A percentile compares a stretch with the other conserved stretches of the same genome.
Conservation (phyloP, 1,140 invertebrate genomes). For the Drosophila parvula region DNA sequence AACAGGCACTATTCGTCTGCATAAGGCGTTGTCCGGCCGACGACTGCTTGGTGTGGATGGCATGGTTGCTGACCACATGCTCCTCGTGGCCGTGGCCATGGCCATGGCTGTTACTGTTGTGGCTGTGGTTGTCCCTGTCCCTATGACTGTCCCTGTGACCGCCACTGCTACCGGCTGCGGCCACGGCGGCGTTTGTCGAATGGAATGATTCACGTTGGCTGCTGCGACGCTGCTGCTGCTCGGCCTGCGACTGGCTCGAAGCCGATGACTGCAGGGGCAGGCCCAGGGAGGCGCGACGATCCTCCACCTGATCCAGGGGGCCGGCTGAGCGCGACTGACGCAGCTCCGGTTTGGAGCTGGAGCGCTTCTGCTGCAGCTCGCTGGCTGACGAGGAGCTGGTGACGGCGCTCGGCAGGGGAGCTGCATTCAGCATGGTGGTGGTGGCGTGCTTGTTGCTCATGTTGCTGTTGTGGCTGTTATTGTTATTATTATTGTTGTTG, state of each 20-base stretch:
- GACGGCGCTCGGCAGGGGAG: constrained; percentile 31
- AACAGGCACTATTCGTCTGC: constrained; percentile 78
- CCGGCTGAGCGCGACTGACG: constrained; percentile 66
- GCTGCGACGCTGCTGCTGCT: constrained; percentile 66
- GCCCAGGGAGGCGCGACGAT: constrained; percentile 65
- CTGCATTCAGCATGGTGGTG: constrained; percentile 67
- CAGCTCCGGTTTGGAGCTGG: constrained; percentile 69
- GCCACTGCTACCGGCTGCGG: constrained; percentile 37
- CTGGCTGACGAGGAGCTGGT: constrained; percentile 59
- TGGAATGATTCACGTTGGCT: constrained; percentile 78
- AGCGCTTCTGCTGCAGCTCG: constrained; percentile 67
- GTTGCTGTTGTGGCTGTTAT: constrained; percentile 55
- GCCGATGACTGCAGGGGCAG: constrained; percentile 39
- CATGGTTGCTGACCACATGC: constrained; percentile 57
- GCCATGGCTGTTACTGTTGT: constrained; percentile 42
- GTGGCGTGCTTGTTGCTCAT: constrained; percentile 71
- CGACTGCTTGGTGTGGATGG: constrained; percentile 40
- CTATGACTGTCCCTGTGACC: constrained; percentile 37
- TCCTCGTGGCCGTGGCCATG: constrained; percentile 37
- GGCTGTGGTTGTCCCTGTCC: constrained; percentile 30
- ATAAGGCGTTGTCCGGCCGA: constrained; percentile 51
- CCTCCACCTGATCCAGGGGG: constrained; percentile 65
- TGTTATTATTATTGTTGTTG: constrained; percentile 34
- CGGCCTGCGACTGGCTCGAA: constrained; percentile 1
- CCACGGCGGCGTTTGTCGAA: constrained; percentile 51